Evolutionary conservation across 2,113 vertebrate genomes (phyloP).

Genomic region (Motacilla alba): DNA sequence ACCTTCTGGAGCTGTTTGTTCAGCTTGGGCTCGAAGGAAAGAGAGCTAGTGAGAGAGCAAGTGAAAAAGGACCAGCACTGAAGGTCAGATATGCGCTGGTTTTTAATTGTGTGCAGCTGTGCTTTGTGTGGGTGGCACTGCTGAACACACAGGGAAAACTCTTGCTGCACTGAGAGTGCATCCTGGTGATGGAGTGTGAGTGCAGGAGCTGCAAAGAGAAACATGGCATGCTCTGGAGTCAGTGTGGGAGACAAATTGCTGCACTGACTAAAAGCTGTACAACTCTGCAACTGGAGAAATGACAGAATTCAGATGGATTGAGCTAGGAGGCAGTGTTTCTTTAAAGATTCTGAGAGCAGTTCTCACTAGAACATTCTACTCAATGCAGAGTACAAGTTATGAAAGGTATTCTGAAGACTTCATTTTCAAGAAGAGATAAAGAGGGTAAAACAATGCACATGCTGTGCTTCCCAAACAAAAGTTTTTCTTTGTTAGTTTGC

Average conservation of each 20-base stretch:
- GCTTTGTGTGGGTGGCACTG: neutral
- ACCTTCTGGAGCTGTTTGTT: conserved; percentile 94
- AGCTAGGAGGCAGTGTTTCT: conserved; percentile 57
- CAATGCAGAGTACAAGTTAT: neutral
- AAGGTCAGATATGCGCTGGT: conserved; percentile 75
- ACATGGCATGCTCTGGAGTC: neutral
- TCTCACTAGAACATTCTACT: neutral
- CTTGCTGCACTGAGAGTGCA: fast-evolving
- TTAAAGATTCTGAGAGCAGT: neutral
- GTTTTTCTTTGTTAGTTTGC: neutral
- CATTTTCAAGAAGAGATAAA: neutral
- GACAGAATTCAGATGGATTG: neutral
- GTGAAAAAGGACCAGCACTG: conserved; percentile 90
- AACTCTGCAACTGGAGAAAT: neutral
- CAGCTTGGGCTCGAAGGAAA: conserved; percentile 97
- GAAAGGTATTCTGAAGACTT: neutral
- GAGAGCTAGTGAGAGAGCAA: conserved; percentile 92
- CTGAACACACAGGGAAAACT: neutral
- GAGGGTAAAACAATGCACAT: neutral
- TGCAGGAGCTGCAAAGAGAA: neutral
- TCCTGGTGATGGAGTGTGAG: neutral
- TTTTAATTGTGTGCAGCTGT: neutral
- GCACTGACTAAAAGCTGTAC: neutral
- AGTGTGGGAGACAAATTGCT: neutral
- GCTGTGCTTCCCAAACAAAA: neutral